These are phyloP conservation scores for Anastrepha obliqua DNA, from an alignment of 1,140 invertebrate species.

Conservation along the genomic window DNA sequence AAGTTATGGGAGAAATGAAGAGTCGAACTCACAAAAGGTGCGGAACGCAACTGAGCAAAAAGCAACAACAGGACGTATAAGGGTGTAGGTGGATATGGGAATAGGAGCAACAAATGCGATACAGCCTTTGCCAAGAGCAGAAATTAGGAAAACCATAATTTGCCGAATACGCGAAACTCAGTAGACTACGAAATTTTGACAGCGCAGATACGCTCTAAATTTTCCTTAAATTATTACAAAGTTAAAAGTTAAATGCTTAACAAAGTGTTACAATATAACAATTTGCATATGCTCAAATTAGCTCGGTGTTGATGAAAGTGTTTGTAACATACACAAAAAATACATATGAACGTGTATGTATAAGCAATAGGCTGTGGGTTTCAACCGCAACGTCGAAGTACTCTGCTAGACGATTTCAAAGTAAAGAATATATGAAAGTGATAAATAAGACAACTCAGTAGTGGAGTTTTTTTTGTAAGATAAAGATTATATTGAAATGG, in stretches of 20 bases:
- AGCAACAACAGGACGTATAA: too few species aligned
- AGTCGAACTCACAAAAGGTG: too few species aligned
- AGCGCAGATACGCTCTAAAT: not conserved
- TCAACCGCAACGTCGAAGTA: not conserved
- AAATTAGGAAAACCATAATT: not conserved
- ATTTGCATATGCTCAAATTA: not conserved
- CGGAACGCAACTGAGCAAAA: too few species aligned
- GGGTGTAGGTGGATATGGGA: not conserved
- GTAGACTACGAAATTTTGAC: constrained; percentile 12
- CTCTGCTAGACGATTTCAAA: not conserved
- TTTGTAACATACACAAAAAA: too few species aligned
- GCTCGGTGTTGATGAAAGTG: not conserved
- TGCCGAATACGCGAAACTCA: not conserved
- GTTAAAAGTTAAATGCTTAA: not conserved
- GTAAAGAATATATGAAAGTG: not conserved
- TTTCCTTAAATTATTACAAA: not conserved
- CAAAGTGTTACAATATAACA: not conserved
- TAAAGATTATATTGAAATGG: not conserved
- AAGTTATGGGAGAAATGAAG: not conserved
- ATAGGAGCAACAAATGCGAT: not conserved
- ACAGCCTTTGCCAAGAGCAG: not conserved
- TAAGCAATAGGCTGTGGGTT: not conserved
- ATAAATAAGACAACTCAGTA: not conserved
- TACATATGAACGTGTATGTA: not conserved
- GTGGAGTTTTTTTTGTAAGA: too few species aligned